Evolutionary conservation across 2,797 vertebrate species (phyloP).

Genomic region (Oceanodroma leucorhoa): DNA sequence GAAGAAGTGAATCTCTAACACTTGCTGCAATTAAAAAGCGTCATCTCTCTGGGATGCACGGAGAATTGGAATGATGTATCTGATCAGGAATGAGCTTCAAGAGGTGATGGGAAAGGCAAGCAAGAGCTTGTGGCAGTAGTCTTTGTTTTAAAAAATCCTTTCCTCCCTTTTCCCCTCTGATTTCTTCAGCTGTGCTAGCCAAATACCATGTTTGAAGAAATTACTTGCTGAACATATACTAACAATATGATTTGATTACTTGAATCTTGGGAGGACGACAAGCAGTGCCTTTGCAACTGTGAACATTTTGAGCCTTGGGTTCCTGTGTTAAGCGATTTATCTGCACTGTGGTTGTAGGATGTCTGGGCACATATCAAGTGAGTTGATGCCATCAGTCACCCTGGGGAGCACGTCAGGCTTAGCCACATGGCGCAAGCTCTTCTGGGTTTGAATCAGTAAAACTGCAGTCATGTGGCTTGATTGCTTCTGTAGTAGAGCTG

Average conservation of each 20-base stretch:
- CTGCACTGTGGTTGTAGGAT: fast-evolving
- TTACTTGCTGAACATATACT: not conserved
- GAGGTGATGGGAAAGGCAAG: not conserved
- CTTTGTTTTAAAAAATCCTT: not conserved
- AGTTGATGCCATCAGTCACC: not conserved
- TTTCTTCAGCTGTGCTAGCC: not conserved
- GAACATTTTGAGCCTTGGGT: not conserved
- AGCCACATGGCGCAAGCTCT: not conserved
- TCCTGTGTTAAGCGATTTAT: not conserved
- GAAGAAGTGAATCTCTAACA: not conserved
- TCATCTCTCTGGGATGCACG: not conserved
- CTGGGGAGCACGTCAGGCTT: fast-evolving
- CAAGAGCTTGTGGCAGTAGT: not conserved
- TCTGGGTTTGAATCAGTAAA: not conserved
- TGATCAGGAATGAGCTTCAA: not conserved
- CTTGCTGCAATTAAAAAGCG: not conserved
- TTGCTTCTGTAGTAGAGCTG: not conserved
- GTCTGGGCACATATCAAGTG: too few species aligned
- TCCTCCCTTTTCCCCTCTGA: not conserved
- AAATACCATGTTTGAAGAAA: not conserved
- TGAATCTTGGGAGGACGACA: not conserved
- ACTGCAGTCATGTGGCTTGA: fast-evolving
- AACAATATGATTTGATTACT: not conserved
- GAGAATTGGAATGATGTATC: not conserved
- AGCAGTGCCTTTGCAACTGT: not conserved